Evolutionary conservation across 2,888 invertebrate genomes (phyloP).

Genomic region (Priocnemis perturbator): DNA sequence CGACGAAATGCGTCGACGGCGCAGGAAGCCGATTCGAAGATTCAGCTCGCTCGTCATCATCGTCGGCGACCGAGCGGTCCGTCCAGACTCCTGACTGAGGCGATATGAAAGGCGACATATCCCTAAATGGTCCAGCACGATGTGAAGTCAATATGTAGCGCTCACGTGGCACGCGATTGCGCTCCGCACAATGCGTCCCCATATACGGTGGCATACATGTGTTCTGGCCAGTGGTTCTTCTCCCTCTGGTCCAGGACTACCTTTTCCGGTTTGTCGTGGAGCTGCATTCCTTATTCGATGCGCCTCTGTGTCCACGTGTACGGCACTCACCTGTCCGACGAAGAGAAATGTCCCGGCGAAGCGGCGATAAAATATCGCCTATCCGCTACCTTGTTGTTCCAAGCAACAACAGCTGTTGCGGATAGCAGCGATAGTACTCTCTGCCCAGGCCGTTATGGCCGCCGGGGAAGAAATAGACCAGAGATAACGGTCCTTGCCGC

Average conservation of each 20-base stretch:
- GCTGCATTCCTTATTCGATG: constrained; percentile 62
- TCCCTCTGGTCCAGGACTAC: constrained; percentile 47
- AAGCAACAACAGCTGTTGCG: constrained; percentile 46
- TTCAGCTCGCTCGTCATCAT: background rate
- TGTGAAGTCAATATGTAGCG: constrained; percentile 57
- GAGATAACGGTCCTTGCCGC: no score
- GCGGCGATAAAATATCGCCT: constrained; percentile 52
- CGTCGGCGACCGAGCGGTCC: constrained; percentile 28
- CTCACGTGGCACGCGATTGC: constrained; percentile 57
- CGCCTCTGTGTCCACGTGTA: constrained; percentile 56
- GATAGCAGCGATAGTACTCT: constrained; percentile 37
- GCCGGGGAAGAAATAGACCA: background rate
- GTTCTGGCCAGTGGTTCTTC: constrained; percentile 67
- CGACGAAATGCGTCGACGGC: no score
- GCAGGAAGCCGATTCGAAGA: background rate
- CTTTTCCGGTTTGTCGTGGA: constrained; percentile 60
- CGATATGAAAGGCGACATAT: constrained; percentile 53
- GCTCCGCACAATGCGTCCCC: constrained; percentile 63
- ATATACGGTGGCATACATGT: constrained; percentile 66
- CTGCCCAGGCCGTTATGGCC: constrained; percentile 5
- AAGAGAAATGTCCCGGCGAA: constrained; percentile 42
- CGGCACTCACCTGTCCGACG: constrained; percentile 46
- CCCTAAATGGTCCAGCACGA: constrained; percentile 56
- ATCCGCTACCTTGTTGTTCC: constrained; percentile 26
- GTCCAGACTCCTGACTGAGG: constrained; percentile 36